Base-by-base conservation (phyloP, 2,113 vertebrate genomes). In the Tachysurus vachellii region DNA sequence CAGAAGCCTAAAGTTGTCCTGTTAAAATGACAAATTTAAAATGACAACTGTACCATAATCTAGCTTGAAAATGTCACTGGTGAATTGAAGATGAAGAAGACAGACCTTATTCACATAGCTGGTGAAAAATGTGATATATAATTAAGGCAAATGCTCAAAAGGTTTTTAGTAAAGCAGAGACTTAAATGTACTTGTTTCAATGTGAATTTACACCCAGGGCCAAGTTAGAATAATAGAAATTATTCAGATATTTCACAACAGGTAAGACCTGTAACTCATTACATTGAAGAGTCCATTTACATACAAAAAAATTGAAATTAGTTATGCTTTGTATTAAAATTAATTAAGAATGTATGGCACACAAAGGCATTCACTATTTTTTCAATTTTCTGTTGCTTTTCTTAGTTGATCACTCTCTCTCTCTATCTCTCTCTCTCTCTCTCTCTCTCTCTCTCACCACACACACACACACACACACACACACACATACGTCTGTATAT, bases 381-480 rank as follows among this genome's bases (percentile, higher is more conserved):
- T 5, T 17, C 53, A 10, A 31, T 9, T 17, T 31, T 36, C 14
- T 9, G n/a, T 36, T 36, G n/a, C 13, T 68, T 66, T 68, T 31
- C 31, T 14, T 31, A 57, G 16, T 36, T 21, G 16, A 19, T 21
- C 23, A 17, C 14, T 26, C n/a, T 36, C 36, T 5, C 8, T 21
- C 50, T 56, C 82, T 36, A 61, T 83, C 44, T 68, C 82, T 56
- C 82, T 23, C 66, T 57, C 82, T 36, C 81, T 83, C 61, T 68
- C 66, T 56, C 82, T 84, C 53, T 19, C 42, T 42, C 0, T 8
- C 21, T 16, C 26, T 50, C 47, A 54, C n/a, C 36, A 36, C 36
- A 1, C 36, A 36, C 36, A 1, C 36, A 36, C 36, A 1, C 36
- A 36, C 36, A 1, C 36, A 36, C 36, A 1, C 36, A 1, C 36